phyloP scores from a whole-genome alignment of 1,140 invertebrate species.

The Papilio xuthus region DNA sequence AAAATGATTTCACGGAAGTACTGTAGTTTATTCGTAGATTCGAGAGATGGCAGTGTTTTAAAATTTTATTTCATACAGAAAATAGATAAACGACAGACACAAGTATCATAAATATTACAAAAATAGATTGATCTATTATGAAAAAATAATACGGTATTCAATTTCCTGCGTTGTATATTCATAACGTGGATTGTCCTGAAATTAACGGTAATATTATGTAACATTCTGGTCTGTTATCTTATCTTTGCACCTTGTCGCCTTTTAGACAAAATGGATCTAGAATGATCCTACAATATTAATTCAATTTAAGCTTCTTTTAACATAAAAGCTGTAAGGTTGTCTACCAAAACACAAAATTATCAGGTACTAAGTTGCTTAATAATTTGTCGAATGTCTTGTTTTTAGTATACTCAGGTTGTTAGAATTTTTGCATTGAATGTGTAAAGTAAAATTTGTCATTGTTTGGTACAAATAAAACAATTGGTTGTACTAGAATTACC shows the following conservation, averaged over 20 bases:
- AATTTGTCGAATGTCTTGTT: no score
- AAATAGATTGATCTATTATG: neutral
- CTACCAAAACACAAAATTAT: no score
- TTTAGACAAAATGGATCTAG: neutral
- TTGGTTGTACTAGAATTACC: neutral
- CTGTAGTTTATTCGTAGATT: neutral
- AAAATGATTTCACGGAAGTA: neutral
- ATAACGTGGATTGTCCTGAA: no score
- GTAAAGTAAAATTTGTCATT: neutral
- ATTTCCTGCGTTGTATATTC: no score
- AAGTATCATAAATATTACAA: neutral
- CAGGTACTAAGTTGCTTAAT: no score
- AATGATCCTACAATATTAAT: neutral
- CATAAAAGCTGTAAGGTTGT: no score
- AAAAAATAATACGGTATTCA: neutral
- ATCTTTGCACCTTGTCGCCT: neutral
- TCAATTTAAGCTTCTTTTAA: neutral
- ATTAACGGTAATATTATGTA: no score
- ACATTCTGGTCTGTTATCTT: no score
- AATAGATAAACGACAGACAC: neutral
- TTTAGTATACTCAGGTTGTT: no score
- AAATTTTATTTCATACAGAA: neutral
- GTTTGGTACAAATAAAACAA: slow-evolving; percentile 4
- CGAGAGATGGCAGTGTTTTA: neutral
- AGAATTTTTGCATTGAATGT: neutral